These are phyloP conservation scores for Eledone cirrhosa DNA, from an alignment of 2,888 invertebrate species.

Conservation along the genomic window DNA sequence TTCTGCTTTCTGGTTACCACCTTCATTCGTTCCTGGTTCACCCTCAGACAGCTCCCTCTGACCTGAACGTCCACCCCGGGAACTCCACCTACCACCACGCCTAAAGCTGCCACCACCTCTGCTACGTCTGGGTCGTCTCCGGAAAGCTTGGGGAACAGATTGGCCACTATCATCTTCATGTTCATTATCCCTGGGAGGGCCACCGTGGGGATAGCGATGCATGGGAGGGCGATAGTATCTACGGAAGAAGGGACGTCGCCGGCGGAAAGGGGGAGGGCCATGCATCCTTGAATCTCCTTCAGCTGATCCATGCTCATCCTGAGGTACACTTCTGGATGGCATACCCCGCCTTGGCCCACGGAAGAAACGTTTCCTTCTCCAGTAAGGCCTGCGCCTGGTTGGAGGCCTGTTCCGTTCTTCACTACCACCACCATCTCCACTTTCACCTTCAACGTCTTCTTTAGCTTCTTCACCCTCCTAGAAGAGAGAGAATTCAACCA, in stretches of 20 bases:
- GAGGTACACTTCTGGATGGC: conserved; percentile 23
- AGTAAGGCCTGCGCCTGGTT: conserved; percentile 26
- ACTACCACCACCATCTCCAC: conserved; percentile 10
- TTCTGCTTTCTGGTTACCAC: conserved; percentile 21
- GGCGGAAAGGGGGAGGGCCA: conserved; percentile 29
- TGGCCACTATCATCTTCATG: conserved; percentile 22
- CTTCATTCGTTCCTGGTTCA: conserved; percentile 11
- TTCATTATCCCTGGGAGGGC: conserved; percentile 33
- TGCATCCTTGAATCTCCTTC: conserved; percentile 23
- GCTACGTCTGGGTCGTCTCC: conserved; percentile 24
- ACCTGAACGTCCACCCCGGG: conserved; percentile 1
- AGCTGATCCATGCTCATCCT: conserved; percentile 21
- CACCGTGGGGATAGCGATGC: conserved; percentile 43
- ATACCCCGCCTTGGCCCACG: conserved; percentile 25
- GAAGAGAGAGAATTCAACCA: background rate
- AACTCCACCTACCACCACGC: conserved; percentile 11
- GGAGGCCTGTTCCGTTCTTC: conserved; percentile 20
- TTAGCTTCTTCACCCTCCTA: conserved; percentile 42
- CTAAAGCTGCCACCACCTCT: conserved; percentile 22
- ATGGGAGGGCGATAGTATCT: conserved; percentile 51
- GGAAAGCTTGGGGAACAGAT: conserved; percentile 36
- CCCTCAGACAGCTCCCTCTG: conserved; percentile 19
- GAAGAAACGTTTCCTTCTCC: conserved; percentile 25
- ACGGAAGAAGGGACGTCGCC: conserved; percentile 57
- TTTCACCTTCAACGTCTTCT: conserved; percentile 11